Percentiles rank a stretch among this genome's conserved stretches.
phyloP scores from a whole-genome alignment of 2,888 invertebrate genomes.

The Neoascia interrupta region DNA sequence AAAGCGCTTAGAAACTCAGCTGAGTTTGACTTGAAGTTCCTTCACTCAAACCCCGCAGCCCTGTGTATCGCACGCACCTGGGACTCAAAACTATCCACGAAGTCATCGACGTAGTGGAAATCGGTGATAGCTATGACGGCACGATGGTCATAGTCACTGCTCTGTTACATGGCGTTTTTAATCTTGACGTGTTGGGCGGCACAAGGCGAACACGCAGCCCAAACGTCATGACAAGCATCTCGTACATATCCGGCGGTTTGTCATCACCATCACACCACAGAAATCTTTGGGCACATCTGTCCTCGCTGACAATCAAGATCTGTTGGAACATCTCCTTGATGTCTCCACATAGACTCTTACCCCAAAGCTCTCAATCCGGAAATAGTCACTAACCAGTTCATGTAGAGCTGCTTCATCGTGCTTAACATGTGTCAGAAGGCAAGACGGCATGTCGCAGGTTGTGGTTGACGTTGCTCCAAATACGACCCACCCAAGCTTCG shows the following conservation, averaged over 20 bases:
- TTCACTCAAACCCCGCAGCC: too few species aligned
- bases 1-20: too few species aligned
- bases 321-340: not conserved
- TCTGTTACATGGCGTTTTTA: too few species aligned
- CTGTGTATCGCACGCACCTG: slow-evolving; percentile 8
- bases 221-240: too few species aligned
- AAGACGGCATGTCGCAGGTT: too few species aligned
- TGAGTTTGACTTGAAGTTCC: not conserved
- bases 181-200: too few species aligned
- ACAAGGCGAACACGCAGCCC: too few species aligned
- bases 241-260: too few species aligned
- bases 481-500: too few species aligned
- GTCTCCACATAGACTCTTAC: not conserved
- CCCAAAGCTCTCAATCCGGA: not conserved
- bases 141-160: too few species aligned
- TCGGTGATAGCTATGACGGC: slow-evolving; percentile 22
- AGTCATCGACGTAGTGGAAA: slow-evolving; percentile 13
- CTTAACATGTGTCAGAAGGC: not conserved
- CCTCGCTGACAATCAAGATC: not conserved
- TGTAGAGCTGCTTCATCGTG: not conserved
- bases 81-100: slow-evolving; percentile 1
- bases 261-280: not conserved
- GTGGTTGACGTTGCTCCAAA: too few species aligned
- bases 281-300: not conserved
- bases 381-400: not conserved